Conservation (phyloP, 2,113 vertebrate genomes). For the Nannospalax galili region DNA sequence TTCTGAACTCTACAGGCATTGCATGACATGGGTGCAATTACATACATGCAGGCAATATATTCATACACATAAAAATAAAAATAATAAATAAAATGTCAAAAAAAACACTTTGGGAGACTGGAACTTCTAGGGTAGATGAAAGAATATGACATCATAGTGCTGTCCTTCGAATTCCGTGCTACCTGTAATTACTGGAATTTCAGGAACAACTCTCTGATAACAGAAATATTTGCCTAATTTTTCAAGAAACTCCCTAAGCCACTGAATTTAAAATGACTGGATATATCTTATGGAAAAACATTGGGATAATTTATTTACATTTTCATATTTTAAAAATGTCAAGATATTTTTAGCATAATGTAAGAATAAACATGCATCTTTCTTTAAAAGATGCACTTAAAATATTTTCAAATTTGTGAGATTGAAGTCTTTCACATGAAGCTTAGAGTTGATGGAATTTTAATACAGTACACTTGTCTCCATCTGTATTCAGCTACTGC, state of each 20-base stretch:
- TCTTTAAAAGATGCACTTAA: background rate
- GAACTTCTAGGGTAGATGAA: background rate
- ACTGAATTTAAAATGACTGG: background rate
- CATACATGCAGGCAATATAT: too few species aligned
- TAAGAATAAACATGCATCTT: background rate
- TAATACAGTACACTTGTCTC: background rate
- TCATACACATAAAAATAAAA: too few species aligned
- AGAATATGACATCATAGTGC: background rate
- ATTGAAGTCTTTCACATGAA: slow-evolving; percentile 40
- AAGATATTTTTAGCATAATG: background rate
- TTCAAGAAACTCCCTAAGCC: background rate
- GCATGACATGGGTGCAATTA: too few species aligned
- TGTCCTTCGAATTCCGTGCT: background rate
- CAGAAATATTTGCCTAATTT: background rate
- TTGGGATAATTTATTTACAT: background rate
- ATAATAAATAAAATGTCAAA: too few species aligned
- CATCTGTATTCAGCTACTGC: background rate
- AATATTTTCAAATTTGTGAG: background rate
- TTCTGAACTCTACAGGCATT: too few species aligned
- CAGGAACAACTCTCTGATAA: background rate
- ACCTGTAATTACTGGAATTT: background rate
- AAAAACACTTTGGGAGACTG: too few species aligned
- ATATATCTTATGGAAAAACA: background rate
- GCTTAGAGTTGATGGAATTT: background rate
- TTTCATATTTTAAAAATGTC: background rate